Evolutionary conservation across 1,140 invertebrate species (phyloP).

Genomic region (Leptinotarsa texana): DNA sequence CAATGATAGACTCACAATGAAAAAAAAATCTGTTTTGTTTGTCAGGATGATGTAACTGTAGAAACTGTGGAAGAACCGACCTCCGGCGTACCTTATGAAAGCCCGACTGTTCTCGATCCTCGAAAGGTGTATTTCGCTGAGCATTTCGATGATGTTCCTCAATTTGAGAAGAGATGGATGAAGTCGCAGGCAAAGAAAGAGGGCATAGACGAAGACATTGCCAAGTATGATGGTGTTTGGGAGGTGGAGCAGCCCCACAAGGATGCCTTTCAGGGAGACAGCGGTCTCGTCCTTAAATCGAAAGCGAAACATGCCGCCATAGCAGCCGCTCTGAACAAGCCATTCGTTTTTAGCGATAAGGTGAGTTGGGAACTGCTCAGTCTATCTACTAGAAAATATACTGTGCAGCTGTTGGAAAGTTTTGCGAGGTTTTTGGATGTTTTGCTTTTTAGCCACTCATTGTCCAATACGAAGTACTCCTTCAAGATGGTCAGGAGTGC

Average conservation of each 20-base stretch:
- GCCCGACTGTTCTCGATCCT: conserved; percentile 60
- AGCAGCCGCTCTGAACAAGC: conserved; percentile 75
- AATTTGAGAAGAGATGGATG: conserved; percentile 82
- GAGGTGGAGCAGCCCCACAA: conserved; percentile 77
- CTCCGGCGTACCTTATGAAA: conserved; percentile 58
- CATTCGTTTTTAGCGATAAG: conserved; percentile 85
- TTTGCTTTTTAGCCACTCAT: conserved; percentile 70
- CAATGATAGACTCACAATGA: background rate
- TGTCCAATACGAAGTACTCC: conserved; percentile 91
- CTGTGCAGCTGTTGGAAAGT: too few species aligned
- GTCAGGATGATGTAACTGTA: conserved; percentile 51
- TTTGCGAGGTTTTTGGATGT: too few species aligned
- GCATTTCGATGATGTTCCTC: conserved; percentile 81
- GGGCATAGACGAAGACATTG: conserved; percentile 85
- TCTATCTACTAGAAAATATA: too few species aligned
- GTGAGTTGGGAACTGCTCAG: background rate
- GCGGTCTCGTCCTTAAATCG: conserved; percentile 86
- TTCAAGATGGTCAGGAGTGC: conserved; percentile 96
- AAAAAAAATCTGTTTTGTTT: background rate
- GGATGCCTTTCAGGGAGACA: conserved; percentile 79
- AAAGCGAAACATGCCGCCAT: conserved; percentile 97
- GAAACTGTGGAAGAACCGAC: conserved; percentile 43
- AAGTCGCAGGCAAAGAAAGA: conserved; percentile 93
- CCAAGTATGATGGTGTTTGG: conserved; percentile 92
- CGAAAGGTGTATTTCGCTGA: conserved; percentile 80